phyloP scores from a whole-genome alignment of 2,113 vertebrate genomes.

The Lycocorax pyrrhopterus region DNA sequence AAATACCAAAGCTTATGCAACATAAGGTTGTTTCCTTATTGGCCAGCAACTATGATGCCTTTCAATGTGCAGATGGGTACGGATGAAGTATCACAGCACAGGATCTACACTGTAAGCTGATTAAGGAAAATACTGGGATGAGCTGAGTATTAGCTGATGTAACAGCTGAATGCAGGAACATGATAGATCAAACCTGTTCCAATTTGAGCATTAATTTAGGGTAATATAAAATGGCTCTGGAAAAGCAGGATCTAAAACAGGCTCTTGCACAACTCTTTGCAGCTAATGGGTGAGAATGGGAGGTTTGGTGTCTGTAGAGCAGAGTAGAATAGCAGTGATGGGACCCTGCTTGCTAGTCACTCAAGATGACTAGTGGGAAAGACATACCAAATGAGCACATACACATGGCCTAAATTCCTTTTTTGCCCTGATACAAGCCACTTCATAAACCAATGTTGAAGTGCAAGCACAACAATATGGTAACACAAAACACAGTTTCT shows the following conservation, averaged over 20 bases:
- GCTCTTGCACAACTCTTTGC: neutral
- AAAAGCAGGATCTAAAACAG: neutral
- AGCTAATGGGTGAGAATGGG: neutral
- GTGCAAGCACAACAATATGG: neutral
- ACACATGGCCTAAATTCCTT: neutral
- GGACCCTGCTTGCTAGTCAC: neutral
- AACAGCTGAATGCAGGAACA: neutral
- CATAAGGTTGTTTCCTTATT: neutral
- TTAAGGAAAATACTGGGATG: neutral
- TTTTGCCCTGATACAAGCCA: neutral
- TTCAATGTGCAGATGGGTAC: neutral
- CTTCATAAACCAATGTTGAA: neutral
- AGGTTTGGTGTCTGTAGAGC: neutral
- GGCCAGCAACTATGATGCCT: rapidly evolving
- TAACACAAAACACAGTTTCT: neutral
- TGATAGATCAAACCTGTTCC: neutral
- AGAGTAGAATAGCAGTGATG: neutral
- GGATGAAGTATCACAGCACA: neutral
- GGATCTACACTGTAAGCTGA: neutral
- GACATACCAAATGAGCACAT: rapidly evolving
- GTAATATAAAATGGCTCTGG: neutral
- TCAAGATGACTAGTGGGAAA: neutral
- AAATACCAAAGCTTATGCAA: neutral
- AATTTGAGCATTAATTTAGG: neutral
- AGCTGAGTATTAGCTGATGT: neutral